phyloP scores from a whole-genome alignment of 2,888 invertebrate genomes.

The Orchestes rusci region DNA sequence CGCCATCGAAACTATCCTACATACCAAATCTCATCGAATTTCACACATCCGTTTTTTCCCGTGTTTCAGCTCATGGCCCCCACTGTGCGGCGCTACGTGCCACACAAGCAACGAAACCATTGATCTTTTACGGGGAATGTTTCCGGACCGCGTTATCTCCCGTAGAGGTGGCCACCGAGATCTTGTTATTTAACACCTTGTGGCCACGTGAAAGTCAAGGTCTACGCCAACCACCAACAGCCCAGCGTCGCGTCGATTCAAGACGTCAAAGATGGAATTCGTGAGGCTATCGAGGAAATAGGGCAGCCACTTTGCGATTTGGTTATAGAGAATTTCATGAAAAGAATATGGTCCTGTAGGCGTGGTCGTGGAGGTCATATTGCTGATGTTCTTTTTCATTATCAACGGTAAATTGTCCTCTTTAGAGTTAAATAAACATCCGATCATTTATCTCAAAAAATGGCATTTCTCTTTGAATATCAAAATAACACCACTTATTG shows the following conservation, averaged over 20 bases:
- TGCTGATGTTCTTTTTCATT: too few relatives aligned
- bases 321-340: background rate
- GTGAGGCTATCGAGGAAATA: background rate
- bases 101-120: background rate
- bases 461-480: background rate
- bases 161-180: background rate
- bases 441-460: background rate
- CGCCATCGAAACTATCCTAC: too few relatives aligned
- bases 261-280: background rate
- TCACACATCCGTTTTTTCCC: too few relatives aligned
- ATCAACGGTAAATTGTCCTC: background rate
- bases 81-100: too few relatives aligned
- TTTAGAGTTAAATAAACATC: background rate
- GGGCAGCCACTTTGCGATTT: conserved; percentile 1
- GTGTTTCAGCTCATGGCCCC: too few relatives aligned
- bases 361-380: background rate
- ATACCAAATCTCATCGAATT: too few relatives aligned
- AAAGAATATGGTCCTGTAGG: background rate
- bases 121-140: background rate
- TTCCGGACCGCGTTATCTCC: background rate
- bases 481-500: background rate
- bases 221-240: background rate
- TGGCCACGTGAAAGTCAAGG: background rate
- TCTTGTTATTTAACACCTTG: background rate
- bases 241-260: background rate